Evolutionary conservation across 1,140 invertebrate species (phyloP).

Genomic region (Sarcophaga bullata): DNA sequence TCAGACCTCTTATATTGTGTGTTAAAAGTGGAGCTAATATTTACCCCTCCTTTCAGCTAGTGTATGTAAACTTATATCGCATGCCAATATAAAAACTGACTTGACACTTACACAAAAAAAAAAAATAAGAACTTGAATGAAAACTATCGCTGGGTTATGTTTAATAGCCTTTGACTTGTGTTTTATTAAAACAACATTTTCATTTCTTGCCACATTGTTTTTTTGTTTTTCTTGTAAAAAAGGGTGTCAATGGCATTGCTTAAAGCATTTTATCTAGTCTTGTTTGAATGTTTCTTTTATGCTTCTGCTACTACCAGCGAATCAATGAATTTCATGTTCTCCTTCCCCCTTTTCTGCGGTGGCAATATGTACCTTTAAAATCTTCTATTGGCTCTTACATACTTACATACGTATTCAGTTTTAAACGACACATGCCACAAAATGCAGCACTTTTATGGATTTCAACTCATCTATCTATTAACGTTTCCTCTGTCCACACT

Average conservation of each 20-base stretch:
- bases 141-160: background rate
- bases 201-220: background rate
- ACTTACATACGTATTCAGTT: too few relatives aligned
- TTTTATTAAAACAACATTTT: background rate
- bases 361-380: too few relatives aligned
- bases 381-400: too few relatives aligned
- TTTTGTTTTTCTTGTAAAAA: background rate
- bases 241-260: conserved; percentile 8
- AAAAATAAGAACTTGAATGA: too few relatives aligned
- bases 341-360: too few relatives aligned
- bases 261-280: background rate
- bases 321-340: too few relatives aligned
- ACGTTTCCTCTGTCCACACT: background rate
- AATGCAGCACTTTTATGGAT: conserved; percentile 62
- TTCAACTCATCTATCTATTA: conserved; percentile 29
- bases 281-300: background rate
- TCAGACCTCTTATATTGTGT: too few relatives aligned
- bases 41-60: too few relatives aligned
- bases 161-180: background rate
- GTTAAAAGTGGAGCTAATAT: too few relatives aligned
- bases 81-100: too few relatives aligned
- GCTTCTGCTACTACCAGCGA: background rate
- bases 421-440: conserved; percentile 63
- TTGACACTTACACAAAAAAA: too few relatives aligned
- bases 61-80: too few relatives aligned